These are phyloP conservation scores for Okapia johnstoni DNA, from an alignment of 2,113 vertebrate genomes.

Conservation along the genomic window DNA sequence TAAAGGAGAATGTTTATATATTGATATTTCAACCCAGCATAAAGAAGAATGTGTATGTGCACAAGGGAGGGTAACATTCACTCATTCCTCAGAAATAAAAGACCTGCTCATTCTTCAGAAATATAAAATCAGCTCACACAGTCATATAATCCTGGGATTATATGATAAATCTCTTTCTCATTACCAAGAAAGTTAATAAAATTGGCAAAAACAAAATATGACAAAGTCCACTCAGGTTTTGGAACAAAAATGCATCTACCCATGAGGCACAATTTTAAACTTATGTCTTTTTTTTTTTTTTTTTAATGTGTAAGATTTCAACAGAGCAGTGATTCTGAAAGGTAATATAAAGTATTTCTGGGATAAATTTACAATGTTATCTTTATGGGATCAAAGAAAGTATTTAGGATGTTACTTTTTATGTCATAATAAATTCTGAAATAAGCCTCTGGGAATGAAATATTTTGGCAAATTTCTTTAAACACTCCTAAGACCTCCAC, in stretches of 20 bases:
- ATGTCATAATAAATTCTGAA: background rate
- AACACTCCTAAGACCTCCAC: background rate
- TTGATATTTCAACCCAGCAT: background rate
- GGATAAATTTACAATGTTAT: background rate
- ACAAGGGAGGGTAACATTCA: background rate
- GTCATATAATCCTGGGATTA: background rate
- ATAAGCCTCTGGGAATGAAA: background rate
- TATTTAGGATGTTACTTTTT: background rate
- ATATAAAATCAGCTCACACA: background rate
- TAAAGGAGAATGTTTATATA: background rate
- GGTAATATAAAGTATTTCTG: background rate
- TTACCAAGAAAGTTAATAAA: background rate
- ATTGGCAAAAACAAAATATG: background rate
- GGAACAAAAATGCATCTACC: background rate
- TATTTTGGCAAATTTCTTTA: background rate
- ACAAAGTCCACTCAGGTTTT: background rate
- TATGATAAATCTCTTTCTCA: background rate
- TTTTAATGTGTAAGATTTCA: background rate
- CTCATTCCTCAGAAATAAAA: background rate
- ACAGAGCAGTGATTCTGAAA: background rate
- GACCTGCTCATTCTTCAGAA: background rate
- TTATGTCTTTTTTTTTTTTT: background rate
- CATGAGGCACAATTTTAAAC: background rate
- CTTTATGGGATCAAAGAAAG: background rate
- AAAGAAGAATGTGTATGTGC: background rate